A percentile compares a stretch with the other conserved stretches of the same genome.
Evolutionary conservation across 2,888 invertebrate genomes (phyloP).

Genomic region (Mellilla xanthometata): DNA sequence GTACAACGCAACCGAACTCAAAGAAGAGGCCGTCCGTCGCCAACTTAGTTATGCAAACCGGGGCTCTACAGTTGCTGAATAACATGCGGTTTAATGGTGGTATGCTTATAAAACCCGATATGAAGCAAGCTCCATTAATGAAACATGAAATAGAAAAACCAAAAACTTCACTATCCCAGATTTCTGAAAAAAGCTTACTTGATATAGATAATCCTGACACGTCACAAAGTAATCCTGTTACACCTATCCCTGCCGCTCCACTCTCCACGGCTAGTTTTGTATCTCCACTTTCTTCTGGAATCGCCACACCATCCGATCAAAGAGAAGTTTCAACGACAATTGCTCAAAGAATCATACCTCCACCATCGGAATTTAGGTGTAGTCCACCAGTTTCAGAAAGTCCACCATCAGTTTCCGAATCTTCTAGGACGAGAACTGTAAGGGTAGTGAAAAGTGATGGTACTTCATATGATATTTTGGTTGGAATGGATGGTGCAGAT

Average conservation of each 20-base stretch:
- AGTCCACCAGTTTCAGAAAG: constrained; percentile 86
- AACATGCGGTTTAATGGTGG: constrained; percentile 82
- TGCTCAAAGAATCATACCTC: constrained; percentile 88
- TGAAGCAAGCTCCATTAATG: constrained; percentile 57
- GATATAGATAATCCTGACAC: constrained; percentile 82
- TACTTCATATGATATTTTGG: constrained; percentile 88
- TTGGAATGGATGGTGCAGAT: constrained; percentile 92
- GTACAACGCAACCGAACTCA: constrained; percentile 82
- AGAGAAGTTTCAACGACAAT: constrained; percentile 75
- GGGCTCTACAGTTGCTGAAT: constrained; percentile 76
- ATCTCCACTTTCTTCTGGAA: constrained; percentile 67
- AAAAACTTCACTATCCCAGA: constrained; percentile 81
- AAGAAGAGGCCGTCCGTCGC: constrained; percentile 86
- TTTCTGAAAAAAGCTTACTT: constrained; percentile 84
- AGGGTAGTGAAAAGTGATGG: constrained; percentile 81
- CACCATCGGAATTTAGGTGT: constrained; percentile 88
- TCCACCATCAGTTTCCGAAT: constrained; percentile 81
- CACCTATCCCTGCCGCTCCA: constrained; percentile 56
- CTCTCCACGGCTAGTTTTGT: constrained; percentile 58
- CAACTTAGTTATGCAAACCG: constrained; percentile 87
- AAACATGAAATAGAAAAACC: constrained; percentile 66
- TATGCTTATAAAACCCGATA: constrained; percentile 70
- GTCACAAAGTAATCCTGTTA: constrained; percentile 53
- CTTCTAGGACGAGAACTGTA: constrained; percentile 80
- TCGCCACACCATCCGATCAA: constrained; percentile 69